Evolutionary conservation across 2,113 vertebrate genomes (phyloP).

Genomic region (Ciconia boyciana): DNA sequence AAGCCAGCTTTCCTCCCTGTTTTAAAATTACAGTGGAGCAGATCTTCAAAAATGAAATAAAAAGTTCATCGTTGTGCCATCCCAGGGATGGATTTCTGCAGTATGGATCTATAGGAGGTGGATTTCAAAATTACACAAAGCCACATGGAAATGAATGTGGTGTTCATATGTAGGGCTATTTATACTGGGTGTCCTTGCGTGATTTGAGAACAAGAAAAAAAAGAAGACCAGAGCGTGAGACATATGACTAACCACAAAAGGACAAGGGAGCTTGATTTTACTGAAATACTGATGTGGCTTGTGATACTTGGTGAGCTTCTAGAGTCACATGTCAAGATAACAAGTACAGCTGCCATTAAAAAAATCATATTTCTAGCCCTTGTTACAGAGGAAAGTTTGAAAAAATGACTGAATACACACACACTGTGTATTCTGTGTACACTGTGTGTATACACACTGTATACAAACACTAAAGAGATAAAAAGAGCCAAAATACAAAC

Average conservation of each 20-base stretch:
- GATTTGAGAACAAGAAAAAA: background rate
- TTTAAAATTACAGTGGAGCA: background rate
- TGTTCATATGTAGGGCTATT: background rate
- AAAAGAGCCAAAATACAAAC: background rate
- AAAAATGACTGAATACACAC: background rate
- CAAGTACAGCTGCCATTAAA: background rate
- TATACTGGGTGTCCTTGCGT: background rate
- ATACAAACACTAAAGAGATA: background rate
- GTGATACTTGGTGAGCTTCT: background rate
- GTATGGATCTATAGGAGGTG: background rate
- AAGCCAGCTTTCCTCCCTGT: background rate
- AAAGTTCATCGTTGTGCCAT: background rate
- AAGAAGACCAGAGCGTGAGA: background rate
- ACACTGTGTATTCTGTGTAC: background rate
- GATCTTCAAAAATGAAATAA: background rate
- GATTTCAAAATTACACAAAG: background rate
- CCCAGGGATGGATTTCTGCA: background rate
- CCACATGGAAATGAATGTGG: background rate
- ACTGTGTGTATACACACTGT: background rate
- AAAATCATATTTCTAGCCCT: background rate
- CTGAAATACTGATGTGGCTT: background rate
- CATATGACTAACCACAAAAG: background rate
- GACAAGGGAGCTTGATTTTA: background rate
- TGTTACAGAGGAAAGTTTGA: background rate
- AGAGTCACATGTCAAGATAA: background rate